These are phyloP conservation scores for Sula dactylatra DNA, from an alignment of 2,113 vertebrate species.

Conservation along the genomic window DNA sequence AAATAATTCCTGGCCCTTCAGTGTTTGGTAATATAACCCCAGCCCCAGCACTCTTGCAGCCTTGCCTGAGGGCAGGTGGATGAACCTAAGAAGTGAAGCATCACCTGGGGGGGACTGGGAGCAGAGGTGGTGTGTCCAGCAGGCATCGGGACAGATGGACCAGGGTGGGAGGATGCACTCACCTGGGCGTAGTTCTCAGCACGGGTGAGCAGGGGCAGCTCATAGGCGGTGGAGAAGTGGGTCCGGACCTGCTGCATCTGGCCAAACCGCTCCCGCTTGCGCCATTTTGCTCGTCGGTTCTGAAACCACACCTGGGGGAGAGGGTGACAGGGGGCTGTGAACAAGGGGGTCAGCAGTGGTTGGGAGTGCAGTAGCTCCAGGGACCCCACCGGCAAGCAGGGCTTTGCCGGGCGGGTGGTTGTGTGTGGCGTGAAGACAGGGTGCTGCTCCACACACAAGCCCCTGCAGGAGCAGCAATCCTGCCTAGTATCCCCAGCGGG, in stretches of 20 bases:
- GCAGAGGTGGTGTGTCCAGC: neutral
- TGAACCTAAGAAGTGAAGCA: neutral
- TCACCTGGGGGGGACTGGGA: neutral
- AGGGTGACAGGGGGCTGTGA: neutral
- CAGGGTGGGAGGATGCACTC: neutral
- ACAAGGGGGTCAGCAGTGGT: fast-evolving
- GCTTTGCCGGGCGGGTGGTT: neutral
- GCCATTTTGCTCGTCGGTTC: constrained; percentile 96
- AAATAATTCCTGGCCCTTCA: neutral
- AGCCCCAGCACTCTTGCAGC: fast-evolving
- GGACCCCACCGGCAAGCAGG: neutral
- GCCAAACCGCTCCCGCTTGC: constrained; percentile 95
- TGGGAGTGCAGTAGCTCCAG: neutral
- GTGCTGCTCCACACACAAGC: neutral
- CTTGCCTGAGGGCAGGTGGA: neutral
- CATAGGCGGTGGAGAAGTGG: constrained; percentile 94
- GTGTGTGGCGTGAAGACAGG: neutral
- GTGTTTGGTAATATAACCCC: neutral
- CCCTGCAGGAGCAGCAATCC: neutral
- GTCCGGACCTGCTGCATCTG: constrained; percentile 99
- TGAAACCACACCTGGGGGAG: constrained; percentile 94
- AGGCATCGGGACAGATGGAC: neutral
- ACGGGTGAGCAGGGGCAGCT: constrained; percentile 92
- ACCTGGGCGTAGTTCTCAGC: constrained; percentile 98
- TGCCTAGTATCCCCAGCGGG: neutral